Evolutionary conservation across 2,113 vertebrate genomes (phyloP).

Genomic region (Pteruthius melanotis): DNA sequence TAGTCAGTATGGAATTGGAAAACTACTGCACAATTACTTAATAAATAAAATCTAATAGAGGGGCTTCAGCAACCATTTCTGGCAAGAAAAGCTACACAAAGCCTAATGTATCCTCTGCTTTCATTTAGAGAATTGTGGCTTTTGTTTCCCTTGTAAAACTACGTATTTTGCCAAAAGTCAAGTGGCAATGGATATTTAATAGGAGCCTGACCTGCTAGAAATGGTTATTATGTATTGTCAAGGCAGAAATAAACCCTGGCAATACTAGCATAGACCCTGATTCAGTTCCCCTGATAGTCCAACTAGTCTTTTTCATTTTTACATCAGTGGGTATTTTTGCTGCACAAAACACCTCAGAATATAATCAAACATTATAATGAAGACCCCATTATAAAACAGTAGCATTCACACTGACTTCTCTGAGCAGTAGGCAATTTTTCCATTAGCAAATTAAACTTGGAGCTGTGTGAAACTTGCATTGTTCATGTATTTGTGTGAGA

Average conservation of each 20-base stretch:
- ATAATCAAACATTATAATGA: conserved; percentile 57
- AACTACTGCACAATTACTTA: conserved; percentile 7
- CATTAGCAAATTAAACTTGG: conserved; percentile 35
- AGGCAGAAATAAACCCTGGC: conserved; percentile 40
- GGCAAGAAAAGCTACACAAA: conserved; percentile 42
- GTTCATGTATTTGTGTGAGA: conserved; percentile 4
- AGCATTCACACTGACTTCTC: conserved; percentile 55
- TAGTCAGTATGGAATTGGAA: conserved; percentile 31
- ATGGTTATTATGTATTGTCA: conserved; percentile 33
- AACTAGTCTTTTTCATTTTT: conserved; percentile 2
- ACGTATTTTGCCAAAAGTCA: conserved; percentile 42
- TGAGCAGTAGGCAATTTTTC: conserved; percentile 54
- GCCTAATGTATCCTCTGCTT: background rate
- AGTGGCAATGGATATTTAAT: conserved; percentile 36
- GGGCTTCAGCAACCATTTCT: conserved; percentile 18
- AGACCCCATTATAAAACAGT: conserved; percentile 2
- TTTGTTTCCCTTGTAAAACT: conserved; percentile 48
- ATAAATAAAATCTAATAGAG: conserved; percentile 46
- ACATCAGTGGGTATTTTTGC: conserved; percentile 24
- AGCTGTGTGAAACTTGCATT: conserved; percentile 27
- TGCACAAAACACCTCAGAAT: background rate
- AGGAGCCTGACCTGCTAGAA: conserved; percentile 32
- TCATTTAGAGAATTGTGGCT: conserved; percentile 35
- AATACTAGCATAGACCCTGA: background rate
- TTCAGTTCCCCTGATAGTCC: background rate